phyloP scores from a whole-genome alignment of 2,888 invertebrate species.

The Euclidia mi region DNA sequence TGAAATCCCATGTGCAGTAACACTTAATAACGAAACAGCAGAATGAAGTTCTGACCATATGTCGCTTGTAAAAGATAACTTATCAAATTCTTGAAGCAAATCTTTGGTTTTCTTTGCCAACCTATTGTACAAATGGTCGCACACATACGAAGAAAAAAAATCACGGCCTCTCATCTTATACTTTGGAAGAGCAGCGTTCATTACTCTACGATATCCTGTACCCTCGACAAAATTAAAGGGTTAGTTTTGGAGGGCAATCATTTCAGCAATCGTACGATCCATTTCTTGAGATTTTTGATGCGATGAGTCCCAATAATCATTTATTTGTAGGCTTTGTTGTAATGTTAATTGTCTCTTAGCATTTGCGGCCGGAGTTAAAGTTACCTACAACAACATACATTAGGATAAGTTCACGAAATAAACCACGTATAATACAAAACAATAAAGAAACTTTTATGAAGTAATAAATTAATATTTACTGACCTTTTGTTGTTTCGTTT shows the following conservation, averaged over 20 bases:
- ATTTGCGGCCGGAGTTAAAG: slow-evolving; percentile 28
- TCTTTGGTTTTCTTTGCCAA: slow-evolving; percentile 32
- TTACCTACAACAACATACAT: slow-evolving; percentile 28
- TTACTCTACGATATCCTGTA: slow-evolving; percentile 39
- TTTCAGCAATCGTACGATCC: slow-evolving; percentile 37
- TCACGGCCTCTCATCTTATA: slow-evolving; percentile 39
- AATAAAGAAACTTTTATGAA: too few relatives aligned
- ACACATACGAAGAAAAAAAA: slow-evolving; percentile 37
- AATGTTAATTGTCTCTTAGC: slow-evolving; percentile 40
- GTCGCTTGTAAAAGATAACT: slow-evolving; percentile 36
- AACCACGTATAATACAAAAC: slow-evolving; percentile 19
- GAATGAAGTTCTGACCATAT: slow-evolving; percentile 33
- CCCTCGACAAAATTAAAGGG: slow-evolving; percentile 45
- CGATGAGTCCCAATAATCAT: slow-evolving; percentile 37
- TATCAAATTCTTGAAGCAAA: slow-evolving; percentile 34
- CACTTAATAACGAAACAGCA: slow-evolving; percentile 31
- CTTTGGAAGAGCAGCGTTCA: slow-evolving; percentile 34
- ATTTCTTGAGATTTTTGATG: slow-evolving; percentile 36
- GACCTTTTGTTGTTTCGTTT: slow-evolving; percentile 42
- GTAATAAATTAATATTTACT: slow-evolving; percentile 34
- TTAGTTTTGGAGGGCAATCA: slow-evolving; percentile 44
- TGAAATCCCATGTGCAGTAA: slow-evolving; percentile 32
- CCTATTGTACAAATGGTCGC: slow-evolving; percentile 33
- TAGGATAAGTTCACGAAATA: slow-evolving; percentile 26
- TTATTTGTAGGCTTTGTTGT: slow-evolving; percentile 36